Conservation (phyloP, 2,113 vertebrate genomes). For the Leptobrachium leishanense region DNA sequence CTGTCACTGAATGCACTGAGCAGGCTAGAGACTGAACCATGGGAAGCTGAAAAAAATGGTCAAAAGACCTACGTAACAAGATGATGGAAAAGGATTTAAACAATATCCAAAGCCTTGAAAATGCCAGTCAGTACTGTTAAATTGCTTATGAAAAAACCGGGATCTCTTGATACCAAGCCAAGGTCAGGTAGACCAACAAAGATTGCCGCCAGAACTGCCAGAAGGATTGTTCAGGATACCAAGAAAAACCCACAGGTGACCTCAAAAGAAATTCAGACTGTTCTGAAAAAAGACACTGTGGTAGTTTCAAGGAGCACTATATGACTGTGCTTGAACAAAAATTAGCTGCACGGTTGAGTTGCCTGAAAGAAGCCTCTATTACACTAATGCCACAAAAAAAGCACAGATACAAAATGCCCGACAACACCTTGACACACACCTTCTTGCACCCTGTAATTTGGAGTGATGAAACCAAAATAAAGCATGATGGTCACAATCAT, state of each 20-base stretch:
- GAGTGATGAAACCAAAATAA: too few species aligned
- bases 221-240: neutral
- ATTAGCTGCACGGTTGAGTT: too few species aligned
- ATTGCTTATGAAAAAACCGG: neutral
- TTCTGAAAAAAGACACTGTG: neutral
- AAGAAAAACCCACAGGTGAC: neutral
- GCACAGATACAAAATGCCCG: too few species aligned
- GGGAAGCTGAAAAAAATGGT: neutral
- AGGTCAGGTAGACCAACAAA: neutral
- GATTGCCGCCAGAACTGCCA: neutral
- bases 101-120: neutral
- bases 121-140: neutral
- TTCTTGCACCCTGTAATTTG: too few species aligned
- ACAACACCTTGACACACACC: too few species aligned
- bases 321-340: neutral
- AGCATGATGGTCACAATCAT: too few species aligned
- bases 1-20: conserved; percentile 8
- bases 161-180: neutral
- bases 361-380: too few species aligned
- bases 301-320: neutral
- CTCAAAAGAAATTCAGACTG: neutral
- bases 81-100: neutral
- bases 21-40: conserved; percentile 6
- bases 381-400: too few species aligned
- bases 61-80: conserved; percentile 1